Base-by-base conservation (phyloP, 2,888 invertebrate genomes). In the Nowickia ferox region DNA sequence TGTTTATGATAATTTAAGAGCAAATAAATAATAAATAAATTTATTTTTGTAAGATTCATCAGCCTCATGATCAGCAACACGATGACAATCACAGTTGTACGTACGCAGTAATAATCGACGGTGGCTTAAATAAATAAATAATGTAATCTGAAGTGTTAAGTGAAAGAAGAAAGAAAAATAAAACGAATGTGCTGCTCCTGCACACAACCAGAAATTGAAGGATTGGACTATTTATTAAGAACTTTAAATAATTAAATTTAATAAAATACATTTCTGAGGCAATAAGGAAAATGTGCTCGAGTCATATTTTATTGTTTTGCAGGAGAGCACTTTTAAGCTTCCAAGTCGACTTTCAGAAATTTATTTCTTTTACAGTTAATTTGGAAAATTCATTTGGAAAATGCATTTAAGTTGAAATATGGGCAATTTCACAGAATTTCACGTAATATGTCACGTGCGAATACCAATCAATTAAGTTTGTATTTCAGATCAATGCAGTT, bases 1-100 rank as follows among this genome's bases (percentile, higher is more conserved):
- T 91, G 88, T 89, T 91, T 91, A 91, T 91, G 91, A 91, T 91
- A 91, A 91, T 91, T 91, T 89, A 88, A 91, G 90, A 89, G 91
- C 90, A 89, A 90, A 90, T 88, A 90, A 80, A 68, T 51, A 72
- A 74, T 53, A 61, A 81, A 84, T 65, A 61, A 81, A 84, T 65
- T 77, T 57, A 19, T 38, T 78, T 9, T 65, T 40, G 11, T 46
- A 40, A 44, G 53, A 59, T 66, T 86, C 87, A 68, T 63, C 74
- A 68, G 38, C 78, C 44, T 51, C 59, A 68, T 53, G 57, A 48
- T 65, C 71, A 66, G 8, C 61, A 69, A 2, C 65, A 72, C n/a
- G 15, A 59, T 30, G 17, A 9, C 48, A 48, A 51, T 57, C 38
- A 30, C 6, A 30, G 30, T 30, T 30, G 30, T 30, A 30, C 5